A percentile compares a stretch with the other conserved stretches of the same genome.
These are phyloP conservation scores for Chymomyza caudatula DNA, from an alignment of 2,888 invertebrate species.

Conservation along the genomic window DNA sequence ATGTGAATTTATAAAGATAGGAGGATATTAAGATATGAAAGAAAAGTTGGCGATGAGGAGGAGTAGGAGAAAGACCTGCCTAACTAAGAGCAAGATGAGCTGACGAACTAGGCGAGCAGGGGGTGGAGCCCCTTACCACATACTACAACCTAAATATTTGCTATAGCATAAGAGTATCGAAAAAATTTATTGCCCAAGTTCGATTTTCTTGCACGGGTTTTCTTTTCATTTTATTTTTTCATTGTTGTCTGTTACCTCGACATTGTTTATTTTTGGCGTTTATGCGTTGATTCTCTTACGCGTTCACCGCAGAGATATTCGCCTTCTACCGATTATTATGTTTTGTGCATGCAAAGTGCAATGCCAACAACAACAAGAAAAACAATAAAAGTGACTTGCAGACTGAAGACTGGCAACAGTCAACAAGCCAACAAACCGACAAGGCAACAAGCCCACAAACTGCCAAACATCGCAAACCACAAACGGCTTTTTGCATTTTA, in stretches of 20 bases:
- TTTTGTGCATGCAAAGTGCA: slow-evolving; percentile 70
- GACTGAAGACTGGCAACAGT: slow-evolving; percentile 36
- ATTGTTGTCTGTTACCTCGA: slow-evolving; percentile 22
- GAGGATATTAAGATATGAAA: no score
- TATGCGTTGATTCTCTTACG: slow-evolving; percentile 24
- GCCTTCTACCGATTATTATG: slow-evolving; percentile 62
- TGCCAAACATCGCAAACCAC: slow-evolving; percentile 51
- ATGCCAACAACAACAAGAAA: slow-evolving; percentile 47
- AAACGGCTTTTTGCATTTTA: slow-evolving; percentile 70
- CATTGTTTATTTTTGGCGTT: slow-evolving; percentile 66
- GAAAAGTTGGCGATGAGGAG: no score
- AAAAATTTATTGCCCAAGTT: slow-evolving; percentile 20
- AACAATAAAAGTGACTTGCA: slow-evolving; percentile 35
- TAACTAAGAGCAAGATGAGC: no score
- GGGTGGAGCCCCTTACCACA: no score
- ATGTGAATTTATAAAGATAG: no score
- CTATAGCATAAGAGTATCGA: no score
- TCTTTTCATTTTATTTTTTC: slow-evolving; percentile 26
- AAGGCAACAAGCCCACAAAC: slow-evolving; percentile 7
- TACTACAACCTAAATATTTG: no score
- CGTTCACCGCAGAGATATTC: slow-evolving; percentile 35
- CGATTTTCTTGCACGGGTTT: slow-evolving; percentile 45
- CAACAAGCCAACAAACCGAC: slow-evolving; percentile 13
- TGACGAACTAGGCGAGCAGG: no score
- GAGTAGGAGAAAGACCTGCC: no score